phyloP scores from a whole-genome alignment of 30 jellyfish, hydroid and myxozoan genomes.

The Aurelia sp. region DNA sequence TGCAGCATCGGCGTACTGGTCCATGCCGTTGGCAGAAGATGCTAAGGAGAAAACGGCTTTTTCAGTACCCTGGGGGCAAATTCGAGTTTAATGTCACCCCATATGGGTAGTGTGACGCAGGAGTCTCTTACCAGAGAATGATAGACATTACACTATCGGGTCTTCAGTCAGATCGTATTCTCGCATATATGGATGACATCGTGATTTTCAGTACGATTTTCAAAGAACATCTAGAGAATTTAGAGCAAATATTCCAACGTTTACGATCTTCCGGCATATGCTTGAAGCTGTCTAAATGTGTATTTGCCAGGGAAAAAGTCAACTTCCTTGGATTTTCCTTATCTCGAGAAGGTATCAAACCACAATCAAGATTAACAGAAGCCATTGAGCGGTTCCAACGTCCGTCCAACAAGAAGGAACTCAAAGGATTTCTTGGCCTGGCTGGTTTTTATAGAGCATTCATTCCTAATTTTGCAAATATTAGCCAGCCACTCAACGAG shows the following conservation, averaged over 20 bases:
- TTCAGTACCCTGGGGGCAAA: conserved; percentile 17
- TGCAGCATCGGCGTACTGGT: conserved; percentile 38
- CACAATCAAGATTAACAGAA: conserved; percentile 13
- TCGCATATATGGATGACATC: conserved; percentile 44
- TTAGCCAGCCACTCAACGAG: conserved; percentile 14
- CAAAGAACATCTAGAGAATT: conserved; percentile 7
- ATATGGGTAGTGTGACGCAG: conserved; percentile 24
- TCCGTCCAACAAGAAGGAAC: conserved; percentile 24
- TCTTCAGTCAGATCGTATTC: conserved; percentile 23
- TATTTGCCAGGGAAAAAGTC: conserved; percentile 11
- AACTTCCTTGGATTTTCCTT: conserved; percentile 22
- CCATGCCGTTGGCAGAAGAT: conserved; percentile 11
- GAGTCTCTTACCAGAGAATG: conserved; percentile 13
- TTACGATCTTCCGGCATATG: conserved; percentile 23
- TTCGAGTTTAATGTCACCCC: conserved; percentile 33
- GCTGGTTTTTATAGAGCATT: conserved; percentile 28
- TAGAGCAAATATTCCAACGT: conserved; percentile 6
- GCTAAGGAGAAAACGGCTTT: conserved; percentile 29
- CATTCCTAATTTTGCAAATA: conserved; percentile 12
- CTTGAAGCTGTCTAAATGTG: conserved; percentile 40
- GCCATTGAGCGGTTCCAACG: background rate
- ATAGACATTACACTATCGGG: conserved; percentile 23
- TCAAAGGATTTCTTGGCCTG: conserved; percentile 24
- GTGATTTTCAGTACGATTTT: conserved; percentile 10
- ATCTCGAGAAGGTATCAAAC: conserved; percentile 25